Conservation (phyloP, 1,140 invertebrate species). For the Drosophila punjabiensis region DNA sequence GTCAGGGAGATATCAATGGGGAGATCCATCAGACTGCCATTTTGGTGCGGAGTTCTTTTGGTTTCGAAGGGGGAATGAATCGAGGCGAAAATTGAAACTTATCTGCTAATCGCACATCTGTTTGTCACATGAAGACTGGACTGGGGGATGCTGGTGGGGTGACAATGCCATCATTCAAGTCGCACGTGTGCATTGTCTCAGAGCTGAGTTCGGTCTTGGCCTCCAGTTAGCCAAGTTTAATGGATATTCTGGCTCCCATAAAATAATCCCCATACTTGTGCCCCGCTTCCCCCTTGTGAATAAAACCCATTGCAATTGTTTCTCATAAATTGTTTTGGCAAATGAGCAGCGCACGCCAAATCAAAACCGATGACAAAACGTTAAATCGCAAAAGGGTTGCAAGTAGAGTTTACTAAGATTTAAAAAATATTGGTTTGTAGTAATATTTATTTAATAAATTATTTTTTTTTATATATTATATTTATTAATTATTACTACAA, state of each 20-base stretch:
- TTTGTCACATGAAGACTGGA: slow-evolving; percentile 67
- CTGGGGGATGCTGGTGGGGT: background rate
- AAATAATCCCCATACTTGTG: background rate
- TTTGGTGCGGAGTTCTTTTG: slow-evolving; percentile 3
- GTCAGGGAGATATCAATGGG: slow-evolving; percentile 63
- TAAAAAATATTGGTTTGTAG: too few species aligned
- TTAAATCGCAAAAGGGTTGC: slow-evolving; percentile 20
- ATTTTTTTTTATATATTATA: too few species aligned
- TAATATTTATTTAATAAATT: too few species aligned
- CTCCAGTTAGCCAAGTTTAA: slow-evolving; percentile 49
- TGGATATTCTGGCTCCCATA: slow-evolving; percentile 54
- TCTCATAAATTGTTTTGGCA: slow-evolving; percentile 69
- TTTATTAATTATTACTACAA: too few species aligned
- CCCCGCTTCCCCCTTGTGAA: background rate
- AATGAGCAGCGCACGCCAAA: slow-evolving; percentile 72
- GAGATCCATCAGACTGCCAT: slow-evolving; percentile 36
- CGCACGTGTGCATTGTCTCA: slow-evolving; percentile 62
- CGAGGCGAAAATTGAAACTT: slow-evolving; percentile 65
- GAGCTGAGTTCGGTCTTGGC: slow-evolving; percentile 54
- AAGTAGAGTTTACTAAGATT: background rate
- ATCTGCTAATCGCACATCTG: slow-evolving; percentile 83
- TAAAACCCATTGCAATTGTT: slow-evolving; percentile 37
- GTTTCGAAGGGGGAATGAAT: slow-evolving; percentile 2
- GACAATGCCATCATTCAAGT: slow-evolving; percentile 22
- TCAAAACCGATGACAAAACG: slow-evolving; percentile 66